Conservation (phyloP, 1,140 invertebrate species). For the Papilio glaucus region DNA sequence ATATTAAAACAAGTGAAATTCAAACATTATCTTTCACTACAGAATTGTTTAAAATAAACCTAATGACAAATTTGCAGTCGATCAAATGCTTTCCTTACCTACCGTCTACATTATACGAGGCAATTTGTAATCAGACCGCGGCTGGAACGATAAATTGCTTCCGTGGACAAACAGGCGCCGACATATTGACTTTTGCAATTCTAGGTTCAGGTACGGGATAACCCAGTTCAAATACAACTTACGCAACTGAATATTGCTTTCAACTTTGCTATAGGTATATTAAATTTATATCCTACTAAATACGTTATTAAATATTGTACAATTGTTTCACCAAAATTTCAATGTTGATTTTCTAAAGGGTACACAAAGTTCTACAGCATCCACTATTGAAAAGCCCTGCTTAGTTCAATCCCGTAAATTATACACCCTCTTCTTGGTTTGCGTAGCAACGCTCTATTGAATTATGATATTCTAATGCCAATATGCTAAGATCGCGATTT, state of each 20-base stretch:
- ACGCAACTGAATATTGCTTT: not conserved
- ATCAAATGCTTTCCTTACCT: slow-evolving; percentile 1
- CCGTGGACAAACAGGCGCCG: slow-evolving; percentile 40
- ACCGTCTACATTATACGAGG: slow-evolving; percentile 12
- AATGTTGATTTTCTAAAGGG: too few species aligned
- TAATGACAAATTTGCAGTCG: not conserved
- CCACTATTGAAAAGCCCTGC: too few species aligned
- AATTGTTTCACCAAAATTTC: not conserved
- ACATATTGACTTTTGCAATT: slow-evolving; percentile 40
- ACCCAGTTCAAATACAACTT: slow-evolving; percentile 16
- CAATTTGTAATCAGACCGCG: slow-evolving; percentile 37
- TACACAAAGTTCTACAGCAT: too few species aligned
- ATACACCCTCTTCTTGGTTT: too few species aligned
- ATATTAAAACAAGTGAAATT: too few species aligned
- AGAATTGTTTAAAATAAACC: not conserved
- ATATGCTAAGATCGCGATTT: too few species aligned
- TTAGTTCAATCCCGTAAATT: too few species aligned
- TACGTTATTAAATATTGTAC: not conserved
- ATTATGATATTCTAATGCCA: too few species aligned
- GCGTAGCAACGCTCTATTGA: too few species aligned
- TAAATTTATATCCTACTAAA: not conserved
- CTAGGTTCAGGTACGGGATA: slow-evolving; percentile 24
- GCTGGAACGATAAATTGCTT: slow-evolving; percentile 33
- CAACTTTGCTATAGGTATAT: slow-evolving; percentile 1
- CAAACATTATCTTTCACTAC: not conserved